Evolutionary conservation across 2,888 invertebrate genomes (phyloP), one percentile per base, ranked within the genome.

Genomic region (Dichetophora obliterata): DNA sequence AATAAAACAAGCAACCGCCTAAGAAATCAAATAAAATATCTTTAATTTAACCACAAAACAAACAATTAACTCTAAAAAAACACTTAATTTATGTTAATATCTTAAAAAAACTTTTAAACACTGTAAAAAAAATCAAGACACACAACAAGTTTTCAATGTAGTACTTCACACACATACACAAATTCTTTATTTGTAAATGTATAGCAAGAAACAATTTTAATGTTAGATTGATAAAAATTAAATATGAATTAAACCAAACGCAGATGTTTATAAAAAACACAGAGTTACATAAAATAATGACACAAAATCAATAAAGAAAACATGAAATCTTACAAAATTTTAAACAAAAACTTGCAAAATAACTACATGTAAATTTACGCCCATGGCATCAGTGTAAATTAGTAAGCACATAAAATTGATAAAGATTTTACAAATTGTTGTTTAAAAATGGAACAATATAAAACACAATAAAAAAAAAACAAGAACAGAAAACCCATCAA

Each of bases 21-120:
- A 74, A 11, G 11, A n/a, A 59, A 73, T 8, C 8, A 59, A 73
- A 34, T 65, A 24, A 54, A 3, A 24, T 66, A 74, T 37, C 65
- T 54, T 19, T 57, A 31, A 3, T 31, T 31, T 4, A 31, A 31
- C 31, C 43, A 19, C 43, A 14, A 52, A 70, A 52, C 57, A 27
- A 37, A 48, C 52, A 65, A 59, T 66, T 16, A 22, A 43, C 68
- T 43, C 57, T 19, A 43, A 65, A 31, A 71, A 78, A 59, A 59
- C 24, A 54, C 16, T 11, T 68, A 57, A 66, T 57, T 76, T 11
- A 11, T 27, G 59, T 14, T 11, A 27, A 4, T 24, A 57, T 31
- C 5, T 59, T 16, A 5, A 59, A 59, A 11, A 22, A 59, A 59
- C 27, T 14, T 6, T 59, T 59, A 14, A 59, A 59, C 8, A 43